Conservation (phyloP, 1,140 invertebrate genomes). For the Calephelis nemesis region DNA sequence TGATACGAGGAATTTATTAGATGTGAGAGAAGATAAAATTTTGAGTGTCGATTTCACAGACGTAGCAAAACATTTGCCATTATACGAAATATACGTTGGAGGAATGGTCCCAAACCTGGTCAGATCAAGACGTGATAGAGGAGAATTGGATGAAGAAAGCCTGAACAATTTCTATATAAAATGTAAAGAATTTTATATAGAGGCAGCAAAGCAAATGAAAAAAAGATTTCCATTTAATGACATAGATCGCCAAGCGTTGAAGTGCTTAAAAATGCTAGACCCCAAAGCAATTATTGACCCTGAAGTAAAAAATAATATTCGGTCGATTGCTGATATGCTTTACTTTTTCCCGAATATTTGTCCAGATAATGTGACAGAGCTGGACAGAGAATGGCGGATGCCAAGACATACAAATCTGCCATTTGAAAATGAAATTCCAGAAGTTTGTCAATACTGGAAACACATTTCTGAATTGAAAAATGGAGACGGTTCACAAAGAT, state of each 20-base stretch:
- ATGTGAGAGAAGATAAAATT: constrained; percentile 1
- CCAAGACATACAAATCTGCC: constrained; percentile 21
- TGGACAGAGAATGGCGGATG: constrained; percentile 32
- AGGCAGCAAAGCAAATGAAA: constrained; percentile 30
- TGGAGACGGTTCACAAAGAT: background rate
- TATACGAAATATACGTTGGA: constrained; percentile 4
- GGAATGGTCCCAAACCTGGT: background rate
- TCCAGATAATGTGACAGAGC: constrained; percentile 21
- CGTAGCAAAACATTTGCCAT: constrained; percentile 1
- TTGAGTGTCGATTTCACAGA: background rate
- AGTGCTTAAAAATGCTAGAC: no score
- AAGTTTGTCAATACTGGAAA: background rate
- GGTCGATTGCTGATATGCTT: constrained; percentile 9
- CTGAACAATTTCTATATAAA: constrained; percentile 7
- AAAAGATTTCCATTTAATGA: constrained; percentile 34
- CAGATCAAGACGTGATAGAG: background rate
- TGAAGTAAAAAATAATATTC: constrained; percentile 29
- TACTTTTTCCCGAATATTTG: constrained; percentile 32
- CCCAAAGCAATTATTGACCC: no score
- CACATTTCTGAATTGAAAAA: background rate
- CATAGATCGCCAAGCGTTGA: constrained; percentile 29
- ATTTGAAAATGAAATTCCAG: constrained; percentile 20
- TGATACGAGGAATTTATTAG: background rate
- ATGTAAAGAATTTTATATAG: constrained; percentile 30
- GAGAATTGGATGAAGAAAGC: background rate